Base-by-base conservation (phyloP, 2,113 vertebrate species). In the Gasterosteus aculeatus region DNA sequence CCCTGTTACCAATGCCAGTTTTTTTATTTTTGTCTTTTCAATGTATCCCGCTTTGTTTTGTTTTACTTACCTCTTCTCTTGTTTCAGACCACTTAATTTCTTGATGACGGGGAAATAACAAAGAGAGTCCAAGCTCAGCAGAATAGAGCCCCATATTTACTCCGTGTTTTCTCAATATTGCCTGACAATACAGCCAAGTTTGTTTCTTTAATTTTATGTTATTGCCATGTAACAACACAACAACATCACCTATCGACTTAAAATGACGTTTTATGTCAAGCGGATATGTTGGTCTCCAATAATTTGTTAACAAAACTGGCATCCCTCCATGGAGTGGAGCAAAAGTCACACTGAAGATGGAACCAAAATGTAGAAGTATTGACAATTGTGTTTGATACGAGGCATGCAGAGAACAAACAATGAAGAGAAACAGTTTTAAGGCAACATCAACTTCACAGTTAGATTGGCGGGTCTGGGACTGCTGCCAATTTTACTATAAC, bases 51-150 rank as follows among this genome's bases (percentile, higher is more conserved):
- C 22, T 22, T 22, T 51, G 22, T 22, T 53, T 22, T 53, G n/a
- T 53, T n/a, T 53, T 22, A 11, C 51, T 53, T 53, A 26, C n/a
- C n/a, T 53, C 9, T 22, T n/a, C 4, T 53, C 49, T 51, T 51
- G 19, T 53, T 53, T 53, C 49, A 53, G 49, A 53, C 4, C n/a
- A 49, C 47, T 49, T 49, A 0, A n/a, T n/a, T 51, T 51, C 49
- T 19, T 51, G 35, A 63, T 29, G 15, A 63, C 51, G 16, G 47
- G n/a, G 64, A 42, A 62, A 65, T 7, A 8, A 6, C 8, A 70
- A 11, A 54, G 56, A 72, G 63, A 54, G 69, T 19, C 33, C 62
- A 26, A 65, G 67, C 69, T 70, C 81, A 39, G 41, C 29, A 14
- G 62, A 67, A 70, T 35, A 77, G 35, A 72, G 56, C 59, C 8